Conservation (phyloP, 92 coral and sea anemone genomes). For the Paramuricea clavata region DNA sequence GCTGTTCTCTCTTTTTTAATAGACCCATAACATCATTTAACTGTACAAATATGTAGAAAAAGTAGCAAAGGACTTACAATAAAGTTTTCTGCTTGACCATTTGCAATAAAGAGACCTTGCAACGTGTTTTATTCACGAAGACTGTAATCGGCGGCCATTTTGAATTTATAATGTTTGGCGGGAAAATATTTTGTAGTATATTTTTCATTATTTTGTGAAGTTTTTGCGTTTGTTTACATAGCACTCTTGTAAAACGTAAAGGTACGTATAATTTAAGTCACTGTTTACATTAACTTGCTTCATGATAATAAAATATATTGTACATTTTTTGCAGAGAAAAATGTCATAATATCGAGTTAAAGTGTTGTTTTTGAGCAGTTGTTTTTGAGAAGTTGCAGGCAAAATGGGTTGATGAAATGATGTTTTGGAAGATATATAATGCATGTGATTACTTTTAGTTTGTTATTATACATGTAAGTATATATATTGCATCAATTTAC, state of each 20-base stretch:
- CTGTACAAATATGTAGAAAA: neutral
- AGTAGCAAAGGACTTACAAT: neutral
- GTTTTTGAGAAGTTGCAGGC: neutral
- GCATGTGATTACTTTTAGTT: conserved; percentile 5
- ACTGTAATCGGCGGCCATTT: neutral
- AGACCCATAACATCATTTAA: neutral
- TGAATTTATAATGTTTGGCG: too few relatives aligned
- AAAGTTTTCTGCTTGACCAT: neutral
- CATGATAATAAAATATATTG: neutral
- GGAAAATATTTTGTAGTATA: too few relatives aligned
- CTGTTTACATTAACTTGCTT: conserved; percentile 3
- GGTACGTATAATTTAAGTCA: neutral
- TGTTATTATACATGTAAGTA: neutral
- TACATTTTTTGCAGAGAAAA: conserved; percentile 11
- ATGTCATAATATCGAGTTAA: neutral
- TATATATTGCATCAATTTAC: neutral
- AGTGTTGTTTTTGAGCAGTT: neutral
- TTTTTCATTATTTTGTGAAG: neutral
- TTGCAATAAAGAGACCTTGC: conserved; percentile 10
- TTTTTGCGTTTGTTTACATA: neutral
- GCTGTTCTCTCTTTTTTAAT: neutral
- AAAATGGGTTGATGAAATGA: neutral
- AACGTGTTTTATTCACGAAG: conserved; percentile 3
- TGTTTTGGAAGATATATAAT: neutral
- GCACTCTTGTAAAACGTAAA: neutral